Evolutionary conservation across 2,888 invertebrate species (phyloP), one percentile per base, ranked within the genome.

Genomic region (Electrophaes corylata): DNA sequence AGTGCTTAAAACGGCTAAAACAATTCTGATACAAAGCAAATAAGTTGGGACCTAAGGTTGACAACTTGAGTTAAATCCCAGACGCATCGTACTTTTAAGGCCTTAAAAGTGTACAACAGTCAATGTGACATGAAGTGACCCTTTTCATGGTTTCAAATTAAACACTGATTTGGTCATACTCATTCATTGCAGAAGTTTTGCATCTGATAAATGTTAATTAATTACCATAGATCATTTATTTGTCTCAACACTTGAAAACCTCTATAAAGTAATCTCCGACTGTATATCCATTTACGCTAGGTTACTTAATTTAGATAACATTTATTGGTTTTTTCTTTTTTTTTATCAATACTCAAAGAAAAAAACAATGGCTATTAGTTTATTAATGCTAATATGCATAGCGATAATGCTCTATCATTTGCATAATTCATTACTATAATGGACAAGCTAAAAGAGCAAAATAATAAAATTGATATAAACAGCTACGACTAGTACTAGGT

Each of bases 71-170:
- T n/a, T n/a, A n/a, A n/a, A n/a, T n/a, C n/a, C n/a, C n/a, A n/a
- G n/a, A n/a, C 8, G 26, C 5, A 26, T 26, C 26, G 26, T 26
- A n/a, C n/a, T 26, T 26, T 6, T 6, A 26, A 26, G 26, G 4
- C 26, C 26, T 26, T 6, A 6, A 6, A 26, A 26, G 26, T 26
- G 26, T 8, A 8, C 5, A 6, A 26, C 26, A 26, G 26, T 6
- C 26, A 26, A 26, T 26, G 26, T 26, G 26, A 26, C 26, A 65
- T 70, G 64, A 67, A 64, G 66, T 71, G 71, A 69, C 41, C 39
- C 65, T 66, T 71, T 71, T 70, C 70, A 72, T 63, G 70, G 67
- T 69, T 70, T 59, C 51, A 62, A 72, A 75, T 66, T 35, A 14
- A 14, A 61, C 63, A 56, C 49, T 57, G 70, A 35, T 6, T 35